Evolutionary conservation across 2,888 invertebrate species (phyloP).

Genomic region (Bombyx huttoni): DNA sequence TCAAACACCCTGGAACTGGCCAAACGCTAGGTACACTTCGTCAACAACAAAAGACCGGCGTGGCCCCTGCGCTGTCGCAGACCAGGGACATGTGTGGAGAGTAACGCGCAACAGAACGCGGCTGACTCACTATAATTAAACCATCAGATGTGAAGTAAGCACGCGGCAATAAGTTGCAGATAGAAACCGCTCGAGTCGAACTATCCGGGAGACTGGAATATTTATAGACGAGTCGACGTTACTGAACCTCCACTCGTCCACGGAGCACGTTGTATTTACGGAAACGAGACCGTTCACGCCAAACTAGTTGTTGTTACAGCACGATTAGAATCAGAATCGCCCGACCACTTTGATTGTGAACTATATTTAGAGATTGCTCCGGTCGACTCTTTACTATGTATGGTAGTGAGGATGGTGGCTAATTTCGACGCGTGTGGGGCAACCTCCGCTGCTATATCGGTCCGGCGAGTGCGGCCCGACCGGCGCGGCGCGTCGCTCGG

Average conservation of each 20-base stretch:
- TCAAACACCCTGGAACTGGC: background rate
- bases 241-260: constrained; percentile 20
- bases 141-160: background rate
- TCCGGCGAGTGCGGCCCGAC: background rate
- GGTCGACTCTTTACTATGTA: constrained; percentile 65
- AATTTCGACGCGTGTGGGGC: constrained; percentile 42
- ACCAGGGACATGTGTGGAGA: background rate
- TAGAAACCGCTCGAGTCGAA: constrained; percentile 8
- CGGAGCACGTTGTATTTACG: constrained; percentile 26
- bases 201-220: constrained; percentile 34
- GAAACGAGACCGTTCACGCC: constrained; percentile 22
- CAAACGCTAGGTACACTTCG: background rate
- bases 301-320: constrained; percentile 21
- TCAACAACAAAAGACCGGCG: background rate
- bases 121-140: constrained; percentile 1
- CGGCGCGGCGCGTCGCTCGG: background rate
- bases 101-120: background rate
- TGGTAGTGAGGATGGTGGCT: constrained; percentile 51
- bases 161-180: background rate
- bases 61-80: background rate
- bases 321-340: background rate
- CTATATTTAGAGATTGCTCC: constrained; percentile 60
- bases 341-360: constrained; percentile 4
- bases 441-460: constrained; percentile 34
- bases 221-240: constrained; percentile 30